Base-by-base conservation (phyloP, 2,888 invertebrate species). In the Netelia inedita region DNA sequence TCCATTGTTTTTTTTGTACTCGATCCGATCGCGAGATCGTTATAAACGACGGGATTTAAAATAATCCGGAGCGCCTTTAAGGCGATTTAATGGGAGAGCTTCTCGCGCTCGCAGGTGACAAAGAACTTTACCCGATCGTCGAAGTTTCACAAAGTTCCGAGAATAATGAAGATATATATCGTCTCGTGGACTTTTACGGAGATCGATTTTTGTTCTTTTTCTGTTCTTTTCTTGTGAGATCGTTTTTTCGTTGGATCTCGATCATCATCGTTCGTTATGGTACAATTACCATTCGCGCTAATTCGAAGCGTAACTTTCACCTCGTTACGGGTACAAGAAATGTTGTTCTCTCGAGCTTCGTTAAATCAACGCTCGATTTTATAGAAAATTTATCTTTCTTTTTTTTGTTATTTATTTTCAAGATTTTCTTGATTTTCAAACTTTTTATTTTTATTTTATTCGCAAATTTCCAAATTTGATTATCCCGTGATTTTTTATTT, bases 31-130 rank as follows among this genome's bases (percentile, higher is more conserved):
- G 10, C 46, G 46, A 46, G 46, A 10, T 46, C 11, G 66, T 23
- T 76, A 66, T 43, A 66, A 76, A 66, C 66, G 55, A 21, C 10
- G 11, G 43, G 66, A 76, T 66, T 66, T 66, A 76, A 76, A 66
- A 66, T 76, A 76, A 76, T 76, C 75, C 66, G 55, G 55, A 76
- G 55, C 41, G 57, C 35, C 43, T 55, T 28, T 23, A 2, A 53
- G 63, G 66, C 21, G 66, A 68, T 11, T 23, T 41, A 35, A 35
- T 8, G 35, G 46, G 11, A 46, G 46, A 46, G 8, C 23, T 61
- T 10, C 11, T 28, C 35, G 53, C 16, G 16, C 3, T 35, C 53
- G 46, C 50, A 6, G 21, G 21, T 14, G 16, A 28, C 55, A 35
- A 50, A 9, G n/a, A 69, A 72, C 11, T 16, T 8, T 43, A 41